Conservation (phyloP, 2,888 invertebrate genomes). For the Drosophila affinis region DNA sequence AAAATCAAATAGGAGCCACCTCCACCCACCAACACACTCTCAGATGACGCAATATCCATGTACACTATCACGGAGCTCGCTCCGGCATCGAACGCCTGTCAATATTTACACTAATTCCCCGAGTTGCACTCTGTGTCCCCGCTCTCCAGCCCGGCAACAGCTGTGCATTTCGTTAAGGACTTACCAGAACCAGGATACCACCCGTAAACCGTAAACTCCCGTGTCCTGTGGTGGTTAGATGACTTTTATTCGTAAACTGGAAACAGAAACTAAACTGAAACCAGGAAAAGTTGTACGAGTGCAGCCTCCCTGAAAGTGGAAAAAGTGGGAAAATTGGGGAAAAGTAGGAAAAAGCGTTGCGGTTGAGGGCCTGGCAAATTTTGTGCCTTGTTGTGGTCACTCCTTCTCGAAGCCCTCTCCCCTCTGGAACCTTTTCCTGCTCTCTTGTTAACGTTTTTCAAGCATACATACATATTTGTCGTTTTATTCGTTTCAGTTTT, state of each 20-base stretch:
- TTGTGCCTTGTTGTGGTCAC: conserved; percentile 68
- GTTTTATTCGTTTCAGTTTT: conserved; percentile 52
- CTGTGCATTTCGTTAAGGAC: conserved; percentile 46
- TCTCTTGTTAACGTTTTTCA: conserved; percentile 19
- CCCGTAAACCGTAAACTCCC: conserved; percentile 31
- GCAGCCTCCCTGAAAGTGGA: background rate
- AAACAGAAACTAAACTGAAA: conserved; percentile 43
- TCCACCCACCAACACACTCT: background rate
- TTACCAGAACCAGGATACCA: conserved; percentile 1
- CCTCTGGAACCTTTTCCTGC: background rate
- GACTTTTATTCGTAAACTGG: conserved; percentile 76
- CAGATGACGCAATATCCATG: background rate
- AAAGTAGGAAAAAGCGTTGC: conserved; percentile 3
- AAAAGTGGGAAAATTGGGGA: background rate
- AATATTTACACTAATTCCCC: conserved; percentile 75
- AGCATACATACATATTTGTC: conserved; percentile 59
- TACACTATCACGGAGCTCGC: conserved; percentile 6
- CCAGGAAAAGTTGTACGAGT: conserved; percentile 32
- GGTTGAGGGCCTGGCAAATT: conserved; percentile 39
- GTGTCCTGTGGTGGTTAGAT: conserved; percentile 37
- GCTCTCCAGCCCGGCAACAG: conserved; percentile 41
- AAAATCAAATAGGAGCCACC: conserved; percentile 30
- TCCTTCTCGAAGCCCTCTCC: background rate
- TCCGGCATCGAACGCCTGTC: conserved; percentile 64
- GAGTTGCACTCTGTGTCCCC: conserved; percentile 33